phyloP scores from a whole-genome alignment of 2,797 vertebrate genomes.

The Pangasius krempfi region DNA sequence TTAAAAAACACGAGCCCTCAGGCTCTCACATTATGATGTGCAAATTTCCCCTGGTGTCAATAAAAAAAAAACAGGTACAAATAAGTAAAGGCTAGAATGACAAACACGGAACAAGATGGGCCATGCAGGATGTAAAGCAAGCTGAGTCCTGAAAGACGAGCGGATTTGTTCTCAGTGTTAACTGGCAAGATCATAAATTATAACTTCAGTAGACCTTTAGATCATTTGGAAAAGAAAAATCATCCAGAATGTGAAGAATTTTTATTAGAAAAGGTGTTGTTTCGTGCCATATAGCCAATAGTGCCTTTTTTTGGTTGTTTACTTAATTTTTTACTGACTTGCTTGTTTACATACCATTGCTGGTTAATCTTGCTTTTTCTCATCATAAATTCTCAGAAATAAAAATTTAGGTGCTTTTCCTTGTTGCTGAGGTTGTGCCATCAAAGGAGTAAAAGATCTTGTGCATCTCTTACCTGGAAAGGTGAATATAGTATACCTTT shows the following conservation, averaged over 20 bases:
- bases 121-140: constrained; percentile 4
- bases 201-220: neutral
- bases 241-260: neutral
- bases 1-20: constrained; percentile 35
- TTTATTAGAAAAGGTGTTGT: neutral
- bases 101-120: constrained; percentile 8
- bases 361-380: neutral
- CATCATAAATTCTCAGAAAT: neutral
- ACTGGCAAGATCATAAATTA: constrained; percentile 26
- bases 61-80: neutral
- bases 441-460: neutral
- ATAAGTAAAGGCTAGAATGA: constrained; percentile 18
- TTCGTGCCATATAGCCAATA: neutral
- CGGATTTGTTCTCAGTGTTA: neutral
- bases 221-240: neutral
- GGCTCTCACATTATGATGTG: constrained; percentile 14
- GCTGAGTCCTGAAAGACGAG: constrained; percentile 20
- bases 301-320: neutral
- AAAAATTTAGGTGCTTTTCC: neutral
- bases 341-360: neutral
- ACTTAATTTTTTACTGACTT: neutral
- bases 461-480: neutral
- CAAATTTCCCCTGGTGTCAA: constrained; percentile 30
- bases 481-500: neutral
- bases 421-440: neutral